Conservation (phyloP, 2,113 vertebrate genomes). For the Orientallactaga bullata region DNA sequence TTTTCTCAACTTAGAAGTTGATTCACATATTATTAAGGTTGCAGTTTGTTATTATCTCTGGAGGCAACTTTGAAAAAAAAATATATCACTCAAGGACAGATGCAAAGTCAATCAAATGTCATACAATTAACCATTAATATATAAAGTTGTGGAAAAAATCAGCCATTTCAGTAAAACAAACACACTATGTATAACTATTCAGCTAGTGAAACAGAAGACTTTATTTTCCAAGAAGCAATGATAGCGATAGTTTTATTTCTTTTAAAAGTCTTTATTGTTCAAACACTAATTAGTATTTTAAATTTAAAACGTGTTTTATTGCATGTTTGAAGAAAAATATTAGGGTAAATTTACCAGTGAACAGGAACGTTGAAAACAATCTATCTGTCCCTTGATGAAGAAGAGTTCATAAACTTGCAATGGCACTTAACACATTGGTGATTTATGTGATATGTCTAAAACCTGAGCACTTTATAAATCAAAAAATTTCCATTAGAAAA, state of each 20-base stretch:
- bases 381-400: background rate
- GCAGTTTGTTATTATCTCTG: background rate
- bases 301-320: background rate
- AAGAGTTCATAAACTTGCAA: background rate
- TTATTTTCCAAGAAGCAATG: background rate
- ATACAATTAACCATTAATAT: background rate
- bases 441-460: background rate
- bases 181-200: background rate
- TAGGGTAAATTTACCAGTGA: background rate
- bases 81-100: background rate
- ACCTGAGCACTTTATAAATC: conserved; percentile 31
- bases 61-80: background rate
- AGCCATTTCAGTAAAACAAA: background rate
- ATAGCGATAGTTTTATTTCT: conserved; percentile 34
- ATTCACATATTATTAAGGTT: background rate
- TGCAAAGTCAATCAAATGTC: background rate
- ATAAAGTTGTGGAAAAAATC: background rate
- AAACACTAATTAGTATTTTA: background rate
- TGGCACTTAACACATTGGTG: background rate
- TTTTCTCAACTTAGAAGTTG: background rate
- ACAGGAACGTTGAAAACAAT: background rate
- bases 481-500: background rate
- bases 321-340: background rate
- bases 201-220: background rate
- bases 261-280: background rate